Conservation (phyloP, 2,888 invertebrate species). For the Nipponacmea schrenckii region DNA sequence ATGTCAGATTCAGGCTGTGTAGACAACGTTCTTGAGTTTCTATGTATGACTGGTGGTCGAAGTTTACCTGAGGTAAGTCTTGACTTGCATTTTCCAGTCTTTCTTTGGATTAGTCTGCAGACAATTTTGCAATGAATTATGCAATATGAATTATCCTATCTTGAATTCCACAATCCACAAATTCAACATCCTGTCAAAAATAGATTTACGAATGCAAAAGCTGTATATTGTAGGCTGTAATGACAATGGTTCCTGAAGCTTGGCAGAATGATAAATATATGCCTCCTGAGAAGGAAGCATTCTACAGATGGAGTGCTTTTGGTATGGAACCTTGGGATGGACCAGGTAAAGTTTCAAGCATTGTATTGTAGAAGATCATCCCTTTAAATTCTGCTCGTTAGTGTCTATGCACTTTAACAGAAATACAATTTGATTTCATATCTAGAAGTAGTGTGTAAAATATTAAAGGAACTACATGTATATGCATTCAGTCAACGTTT, state of each 20-base stretch:
- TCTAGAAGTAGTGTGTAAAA: no score
- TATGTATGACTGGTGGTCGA: constrained; percentile 91
- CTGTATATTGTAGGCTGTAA: constrained; percentile 78
- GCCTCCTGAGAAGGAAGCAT: constrained; percentile 91
- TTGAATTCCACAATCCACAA: no score
- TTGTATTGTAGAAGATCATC: no score
- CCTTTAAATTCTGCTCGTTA: no score
- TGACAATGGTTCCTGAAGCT: constrained; percentile 99
- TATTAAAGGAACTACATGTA: no score
- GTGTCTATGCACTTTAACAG: no score
- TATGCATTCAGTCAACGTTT: no score
- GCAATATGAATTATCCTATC: no score
- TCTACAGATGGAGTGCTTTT: constrained; percentile 96
- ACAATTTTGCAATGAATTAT: no score
- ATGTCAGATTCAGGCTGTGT: constrained; percentile 97
- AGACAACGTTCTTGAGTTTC: constrained; percentile 97
- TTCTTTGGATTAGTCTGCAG: neutral
- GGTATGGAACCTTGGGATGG: constrained; percentile 99
- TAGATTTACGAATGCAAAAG: neutral
- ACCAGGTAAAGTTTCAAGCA: constrained; percentile 60
- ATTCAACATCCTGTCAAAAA: neutral
- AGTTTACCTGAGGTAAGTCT: constrained; percentile 81
- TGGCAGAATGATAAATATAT: constrained; percentile 95
- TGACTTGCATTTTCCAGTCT: neutral
- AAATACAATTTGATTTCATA: no score